Evolutionary conservation across 92 coral and sea anemone genomes (phyloP).

Genomic region (Parazoanthus darwini): DNA sequence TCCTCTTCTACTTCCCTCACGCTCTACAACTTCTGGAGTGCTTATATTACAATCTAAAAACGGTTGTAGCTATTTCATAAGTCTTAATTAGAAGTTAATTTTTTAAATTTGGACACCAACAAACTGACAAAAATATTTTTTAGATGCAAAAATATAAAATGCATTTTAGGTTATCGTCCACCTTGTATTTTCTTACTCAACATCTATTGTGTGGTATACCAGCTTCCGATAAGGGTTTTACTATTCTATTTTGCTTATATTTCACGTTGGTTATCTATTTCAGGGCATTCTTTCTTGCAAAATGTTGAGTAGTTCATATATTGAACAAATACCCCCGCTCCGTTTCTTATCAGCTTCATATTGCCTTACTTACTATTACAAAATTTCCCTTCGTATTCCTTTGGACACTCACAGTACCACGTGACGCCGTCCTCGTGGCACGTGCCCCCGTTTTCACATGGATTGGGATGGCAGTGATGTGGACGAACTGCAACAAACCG

Average conservation of each 20-base stretch:
- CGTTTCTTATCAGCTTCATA: background rate
- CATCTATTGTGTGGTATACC: too few relatives aligned
- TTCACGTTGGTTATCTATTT: background rate
- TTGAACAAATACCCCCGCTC: background rate
- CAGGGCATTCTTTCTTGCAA: too few relatives aligned
- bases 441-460: conserved; percentile 94
- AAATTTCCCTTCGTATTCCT: conserved; percentile 71
- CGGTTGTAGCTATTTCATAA: background rate
- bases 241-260: background rate
- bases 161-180: too few relatives aligned
- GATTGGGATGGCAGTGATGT: conserved; percentile 89
- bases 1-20: too few relatives aligned
- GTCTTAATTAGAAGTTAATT: too few relatives aligned
- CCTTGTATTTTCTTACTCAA: too few relatives aligned
- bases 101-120: background rate
- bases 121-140: background rate
- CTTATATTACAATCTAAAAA: too few relatives aligned
- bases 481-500: conserved; percentile 38
- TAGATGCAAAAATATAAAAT: background rate
- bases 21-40: background rate
- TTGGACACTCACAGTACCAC: conserved; percentile 90
- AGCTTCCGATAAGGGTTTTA: too few relatives aligned
- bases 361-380: conserved; percentile 74
- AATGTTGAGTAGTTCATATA: background rate
- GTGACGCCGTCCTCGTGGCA: conserved; percentile 73